Evolutionary conservation across 2,888 invertebrate species (phyloP).

Genomic region (Drosophila affinis): DNA sequence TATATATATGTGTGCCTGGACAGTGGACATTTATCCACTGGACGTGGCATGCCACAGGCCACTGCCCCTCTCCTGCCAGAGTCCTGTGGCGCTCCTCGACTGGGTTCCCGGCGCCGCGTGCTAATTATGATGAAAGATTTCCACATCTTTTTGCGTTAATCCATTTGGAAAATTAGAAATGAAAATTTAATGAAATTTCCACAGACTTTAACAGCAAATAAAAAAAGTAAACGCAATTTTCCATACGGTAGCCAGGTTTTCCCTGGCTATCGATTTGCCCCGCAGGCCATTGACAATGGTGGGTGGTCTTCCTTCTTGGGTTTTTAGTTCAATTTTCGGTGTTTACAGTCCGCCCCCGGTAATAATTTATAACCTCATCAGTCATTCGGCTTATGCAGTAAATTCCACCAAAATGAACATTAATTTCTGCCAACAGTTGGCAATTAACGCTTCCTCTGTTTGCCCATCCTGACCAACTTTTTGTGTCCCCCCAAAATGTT

Average conservation of each 20-base stretch:
- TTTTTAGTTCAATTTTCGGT: slow-evolving; percentile 26
- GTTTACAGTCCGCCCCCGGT: slow-evolving; percentile 15
- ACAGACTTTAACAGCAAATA: slow-evolving; percentile 50
- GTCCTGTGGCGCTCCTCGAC: slow-evolving; percentile 37
- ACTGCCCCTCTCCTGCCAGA: neutral
- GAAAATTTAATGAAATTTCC: slow-evolving; percentile 80
- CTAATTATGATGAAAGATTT: slow-evolving; percentile 82
- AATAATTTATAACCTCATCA: slow-evolving; percentile 67
- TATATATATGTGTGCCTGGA: slow-evolving; percentile 14
- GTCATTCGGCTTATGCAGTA: slow-evolving; percentile 72
- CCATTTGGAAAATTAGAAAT: slow-evolving; percentile 83
- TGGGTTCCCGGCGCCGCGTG: slow-evolving; percentile 63
- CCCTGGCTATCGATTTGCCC: slow-evolving; percentile 2
- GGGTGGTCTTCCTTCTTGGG: neutral
- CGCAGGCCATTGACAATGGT: slow-evolving; percentile 32
- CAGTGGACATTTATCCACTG: slow-evolving; percentile 69
- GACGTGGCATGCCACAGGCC: neutral
- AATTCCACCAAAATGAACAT: slow-evolving; percentile 60
- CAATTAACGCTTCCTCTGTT: slow-evolving; percentile 63
- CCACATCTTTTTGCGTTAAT: slow-evolving; percentile 81
- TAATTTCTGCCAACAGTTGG: slow-evolving; percentile 56
- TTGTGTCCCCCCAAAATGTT: neutral
- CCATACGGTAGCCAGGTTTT: slow-evolving; percentile 19
- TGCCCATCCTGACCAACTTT: slow-evolving; percentile 20
- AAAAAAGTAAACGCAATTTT: slow-evolving; percentile 15